Conservation (phyloP, 2,888 invertebrate genomes). For the Helleia helle region DNA sequence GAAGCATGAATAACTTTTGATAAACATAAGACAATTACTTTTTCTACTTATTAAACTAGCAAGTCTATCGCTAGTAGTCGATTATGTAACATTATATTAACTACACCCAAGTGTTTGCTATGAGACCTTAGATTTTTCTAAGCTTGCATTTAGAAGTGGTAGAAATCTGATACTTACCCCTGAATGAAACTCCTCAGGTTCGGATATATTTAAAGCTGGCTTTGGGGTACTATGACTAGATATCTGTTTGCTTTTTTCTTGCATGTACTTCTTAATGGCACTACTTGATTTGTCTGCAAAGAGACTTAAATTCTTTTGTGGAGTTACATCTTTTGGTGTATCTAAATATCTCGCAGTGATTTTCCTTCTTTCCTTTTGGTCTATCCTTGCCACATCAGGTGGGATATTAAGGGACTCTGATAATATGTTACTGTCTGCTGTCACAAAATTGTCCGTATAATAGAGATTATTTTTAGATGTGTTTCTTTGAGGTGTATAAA, state of each 20-base stretch:
- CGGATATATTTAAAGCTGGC: slow-evolving; percentile 27
- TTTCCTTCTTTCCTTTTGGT: slow-evolving; percentile 33
- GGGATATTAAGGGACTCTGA: slow-evolving; percentile 31
- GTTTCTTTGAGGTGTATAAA: slow-evolving; percentile 55
- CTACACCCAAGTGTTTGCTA: no score
- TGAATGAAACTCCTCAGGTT: slow-evolving; percentile 39
- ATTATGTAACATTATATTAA: no score
- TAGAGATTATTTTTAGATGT: slow-evolving; percentile 65
- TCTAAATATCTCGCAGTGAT: slow-evolving; percentile 36
- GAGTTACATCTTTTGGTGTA: slow-evolving; percentile 23
- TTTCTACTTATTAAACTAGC: no score
- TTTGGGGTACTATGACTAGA: slow-evolving; percentile 43
- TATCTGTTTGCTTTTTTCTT: slow-evolving; percentile 23
- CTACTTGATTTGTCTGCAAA: slow-evolving; percentile 17
- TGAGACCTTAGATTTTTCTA: no score
- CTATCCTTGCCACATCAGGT: slow-evolving; percentile 43
- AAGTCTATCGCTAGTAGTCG: no score
- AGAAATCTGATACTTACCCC: slow-evolving; percentile 30
- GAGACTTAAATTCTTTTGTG: slow-evolving; percentile 24
- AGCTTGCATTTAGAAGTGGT: background rate
- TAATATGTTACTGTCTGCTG: slow-evolving; percentile 43
- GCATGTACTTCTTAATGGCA: slow-evolving; percentile 30
- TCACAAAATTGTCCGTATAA: slow-evolving; percentile 51
- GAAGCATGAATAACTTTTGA: no score
- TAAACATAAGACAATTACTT: no score